A percentile compares a stretch with the other conserved stretches of the same genome.
Evolutionary conservation across 2,113 vertebrate species (phyloP).

Genomic region (Callopanchax toddi): DNA sequence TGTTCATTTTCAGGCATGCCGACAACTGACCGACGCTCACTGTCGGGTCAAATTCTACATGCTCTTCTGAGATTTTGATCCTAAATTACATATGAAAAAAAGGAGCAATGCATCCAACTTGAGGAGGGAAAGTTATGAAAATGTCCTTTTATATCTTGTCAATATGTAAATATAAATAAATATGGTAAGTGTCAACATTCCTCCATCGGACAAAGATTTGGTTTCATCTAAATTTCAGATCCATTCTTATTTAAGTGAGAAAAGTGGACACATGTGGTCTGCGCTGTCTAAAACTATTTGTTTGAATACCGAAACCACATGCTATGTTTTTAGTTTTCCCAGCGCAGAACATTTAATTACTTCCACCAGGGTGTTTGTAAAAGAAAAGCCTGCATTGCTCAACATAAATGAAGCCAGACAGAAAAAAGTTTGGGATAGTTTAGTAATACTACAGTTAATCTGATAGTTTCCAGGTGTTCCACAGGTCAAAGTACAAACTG

Average conservation of each 20-base stretch:
- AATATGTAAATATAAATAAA: slow-evolving; percentile 27
- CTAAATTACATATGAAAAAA: too few relatives aligned
- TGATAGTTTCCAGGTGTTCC: slow-evolving; percentile 38
- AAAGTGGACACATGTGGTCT: neutral
- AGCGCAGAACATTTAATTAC: slow-evolving; percentile 14
- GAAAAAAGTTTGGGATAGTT: slow-evolving; percentile 36
- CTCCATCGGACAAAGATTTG: neutral
- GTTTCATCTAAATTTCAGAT: slow-evolving; percentile 1
- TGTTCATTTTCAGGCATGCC: neutral
- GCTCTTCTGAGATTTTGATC: slow-evolving; percentile 19
- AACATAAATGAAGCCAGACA: slow-evolving; percentile 26
- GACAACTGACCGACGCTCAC: slow-evolving; percentile 3
- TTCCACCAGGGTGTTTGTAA: slow-evolving; percentile 31
- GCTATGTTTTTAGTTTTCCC: slow-evolving; percentile 4
- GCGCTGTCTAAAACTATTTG: neutral
- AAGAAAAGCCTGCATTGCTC: neutral
- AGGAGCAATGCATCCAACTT: too few relatives aligned
- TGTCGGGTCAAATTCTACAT: slow-evolving; percentile 47
- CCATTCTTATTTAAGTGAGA: neutral
- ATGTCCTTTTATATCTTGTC: too few relatives aligned
- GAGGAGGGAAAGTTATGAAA: slow-evolving; percentile 33
- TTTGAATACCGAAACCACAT: slow-evolving; percentile 10
- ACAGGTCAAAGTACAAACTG: slow-evolving; percentile 31
- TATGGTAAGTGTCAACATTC: slow-evolving; percentile 32
- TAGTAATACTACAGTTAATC: slow-evolving; percentile 47